These are phyloP conservation scores for Phainopepla nitens DNA, from an alignment of 2,113 vertebrate genomes.

Conservation along the genomic window DNA sequence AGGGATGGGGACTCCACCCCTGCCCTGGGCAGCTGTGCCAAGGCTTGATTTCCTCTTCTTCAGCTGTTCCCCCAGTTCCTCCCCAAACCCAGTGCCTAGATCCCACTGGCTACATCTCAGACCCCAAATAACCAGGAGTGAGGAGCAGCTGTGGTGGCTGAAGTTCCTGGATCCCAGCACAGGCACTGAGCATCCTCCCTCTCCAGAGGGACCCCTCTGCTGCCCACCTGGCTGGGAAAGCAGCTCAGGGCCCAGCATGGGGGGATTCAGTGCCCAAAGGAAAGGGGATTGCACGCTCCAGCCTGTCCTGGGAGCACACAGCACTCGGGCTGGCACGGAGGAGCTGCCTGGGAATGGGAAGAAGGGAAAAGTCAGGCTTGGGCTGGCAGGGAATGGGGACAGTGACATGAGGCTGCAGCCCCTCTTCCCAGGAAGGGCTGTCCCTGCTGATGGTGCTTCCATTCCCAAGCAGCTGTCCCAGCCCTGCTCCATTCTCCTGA, in stretches of 20 bases:
- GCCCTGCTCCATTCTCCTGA: background rate
- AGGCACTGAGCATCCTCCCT: background rate
- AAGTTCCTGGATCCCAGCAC: background rate
- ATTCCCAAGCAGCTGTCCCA: background rate
- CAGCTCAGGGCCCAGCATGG: no score
- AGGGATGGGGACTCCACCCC: background rate
- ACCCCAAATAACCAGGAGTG: background rate
- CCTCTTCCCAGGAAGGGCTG: background rate
- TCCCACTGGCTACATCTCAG: background rate
- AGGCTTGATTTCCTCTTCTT: background rate
- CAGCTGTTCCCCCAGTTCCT: fast-evolving
- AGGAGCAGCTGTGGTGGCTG: background rate
- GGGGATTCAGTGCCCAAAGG: background rate
- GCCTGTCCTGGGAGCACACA: background rate
- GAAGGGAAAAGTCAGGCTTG: background rate
- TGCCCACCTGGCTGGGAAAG: background rate
- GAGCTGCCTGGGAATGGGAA: background rate
- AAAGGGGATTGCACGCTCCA: background rate
- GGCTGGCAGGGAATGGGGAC: background rate
- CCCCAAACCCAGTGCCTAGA: background rate
- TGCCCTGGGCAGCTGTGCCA: background rate
- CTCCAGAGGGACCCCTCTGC: background rate
- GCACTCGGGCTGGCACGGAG: background rate
- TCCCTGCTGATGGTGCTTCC: background rate
- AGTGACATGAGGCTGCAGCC: background rate